Conservation (phyloP, 2,113 vertebrate species). For the Pelmatolapia mariae region DNA sequence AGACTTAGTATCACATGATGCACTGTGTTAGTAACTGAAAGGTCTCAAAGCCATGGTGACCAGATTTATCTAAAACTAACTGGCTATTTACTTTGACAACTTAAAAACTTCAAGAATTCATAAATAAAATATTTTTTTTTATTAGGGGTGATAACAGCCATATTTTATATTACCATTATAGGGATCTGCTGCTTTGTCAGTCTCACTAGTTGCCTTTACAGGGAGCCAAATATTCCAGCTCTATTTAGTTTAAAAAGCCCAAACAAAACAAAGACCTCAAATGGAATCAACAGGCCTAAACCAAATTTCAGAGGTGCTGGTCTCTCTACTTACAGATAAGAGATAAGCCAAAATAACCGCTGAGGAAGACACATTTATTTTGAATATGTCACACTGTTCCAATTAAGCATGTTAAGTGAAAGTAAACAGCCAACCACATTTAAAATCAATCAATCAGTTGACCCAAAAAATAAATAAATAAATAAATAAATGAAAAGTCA, state of each 20-base stretch:
- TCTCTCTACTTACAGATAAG: not conserved
- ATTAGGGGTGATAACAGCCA: not conserved
- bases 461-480: not conserved
- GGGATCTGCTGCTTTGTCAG: not conserved
- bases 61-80: not conserved
- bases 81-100: not conserved
- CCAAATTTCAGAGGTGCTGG: not conserved
- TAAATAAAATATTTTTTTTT: not conserved
- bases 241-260: not conserved
- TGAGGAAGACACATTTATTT: not conserved
- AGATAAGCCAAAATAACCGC: not conserved
- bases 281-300: not conserved
- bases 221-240: not conserved
- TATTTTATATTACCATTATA: not conserved
- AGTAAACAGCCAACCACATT: not conserved
- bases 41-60: not conserved
- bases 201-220: not conserved
- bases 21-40: not conserved
- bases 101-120: not conserved
- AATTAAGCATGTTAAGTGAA: not conserved
- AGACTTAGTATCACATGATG: not conserved
- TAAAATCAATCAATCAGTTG: not conserved
- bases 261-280: not conserved
- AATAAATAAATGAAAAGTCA: not conserved
- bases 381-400: not conserved